phyloP scores from a whole-genome alignment of 2,113 vertebrate species.

The Glareola pratincola region DNA sequence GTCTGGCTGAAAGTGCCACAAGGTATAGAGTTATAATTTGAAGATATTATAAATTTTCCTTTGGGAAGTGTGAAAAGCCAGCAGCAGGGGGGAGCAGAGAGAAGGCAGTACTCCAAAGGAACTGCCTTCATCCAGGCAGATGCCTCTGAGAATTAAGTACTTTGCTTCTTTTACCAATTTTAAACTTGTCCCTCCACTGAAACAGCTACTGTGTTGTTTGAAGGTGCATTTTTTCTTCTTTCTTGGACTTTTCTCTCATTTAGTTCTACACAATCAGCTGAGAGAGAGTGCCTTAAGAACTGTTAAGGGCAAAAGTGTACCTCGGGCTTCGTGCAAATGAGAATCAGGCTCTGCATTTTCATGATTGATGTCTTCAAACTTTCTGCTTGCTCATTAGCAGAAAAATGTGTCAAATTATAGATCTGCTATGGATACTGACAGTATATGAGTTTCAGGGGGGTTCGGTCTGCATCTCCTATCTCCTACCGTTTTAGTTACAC shows the following conservation, averaged over 20 bases:
- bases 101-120: not conserved
- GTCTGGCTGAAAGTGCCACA: conserved; percentile 8
- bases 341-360: not conserved
- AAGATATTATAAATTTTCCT: conserved; percentile 11
- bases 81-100: not conserved
- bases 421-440: not conserved
- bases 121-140: not conserved
- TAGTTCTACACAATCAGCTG: not conserved
- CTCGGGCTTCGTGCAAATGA: not conserved
- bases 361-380: not conserved
- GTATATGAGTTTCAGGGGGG: not conserved
- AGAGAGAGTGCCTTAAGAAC: not conserved
- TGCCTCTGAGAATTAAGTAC: not conserved
- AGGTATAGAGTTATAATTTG: conserved; percentile 33
- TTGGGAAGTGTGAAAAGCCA: not conserved
- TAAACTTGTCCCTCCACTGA: not conserved
- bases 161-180: not conserved
- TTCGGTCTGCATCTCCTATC: not conserved
- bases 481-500: not conserved
- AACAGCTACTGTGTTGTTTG: not conserved
- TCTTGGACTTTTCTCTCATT: not conserved
- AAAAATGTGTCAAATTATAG: not conserved
- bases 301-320: not conserved
- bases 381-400: not conserved
- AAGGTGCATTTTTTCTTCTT: not conserved